Conservation (phyloP, 2,888 invertebrate species). For the Lacanobia wlatinum region DNA sequence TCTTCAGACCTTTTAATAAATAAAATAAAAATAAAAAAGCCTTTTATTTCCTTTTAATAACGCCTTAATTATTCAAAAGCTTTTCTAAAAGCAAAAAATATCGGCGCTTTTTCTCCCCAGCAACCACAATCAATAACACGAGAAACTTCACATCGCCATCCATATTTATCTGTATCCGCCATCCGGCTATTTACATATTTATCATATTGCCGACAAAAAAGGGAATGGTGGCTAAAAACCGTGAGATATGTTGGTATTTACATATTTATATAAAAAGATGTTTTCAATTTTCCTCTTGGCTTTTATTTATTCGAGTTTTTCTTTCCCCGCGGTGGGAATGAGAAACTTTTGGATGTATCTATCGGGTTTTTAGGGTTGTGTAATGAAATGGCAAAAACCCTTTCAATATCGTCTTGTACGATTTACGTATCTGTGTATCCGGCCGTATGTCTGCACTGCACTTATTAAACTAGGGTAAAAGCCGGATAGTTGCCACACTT, state of each 20-base stretch:
- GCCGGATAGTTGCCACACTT: no score
- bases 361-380: constrained; percentile 2
- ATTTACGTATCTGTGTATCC: no score
- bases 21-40: no score
- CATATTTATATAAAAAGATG: constrained; percentile 68
- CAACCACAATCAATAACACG: constrained; percentile 56
- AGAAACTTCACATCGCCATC: constrained; percentile 39
- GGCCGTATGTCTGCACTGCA: no score
- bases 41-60: neutral
- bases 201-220: constrained; percentile 61
- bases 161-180: constrained; percentile 55
- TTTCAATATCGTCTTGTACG: neutral
- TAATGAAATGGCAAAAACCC: neutral
- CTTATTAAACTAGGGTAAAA: no score
- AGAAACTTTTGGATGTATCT: constrained; percentile 27
- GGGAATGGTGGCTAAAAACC: constrained; percentile 59
- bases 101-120: neutral
- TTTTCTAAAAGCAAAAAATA: constrained; percentile 1
- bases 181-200: constrained; percentile 67
- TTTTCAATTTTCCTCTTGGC: constrained; percentile 66
- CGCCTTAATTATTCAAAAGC: neutral
- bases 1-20: neutral
- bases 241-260: constrained; percentile 66
- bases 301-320: constrained; percentile 61
- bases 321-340: constrained; percentile 24